phyloP scores from a whole-genome alignment of 2,797 vertebrate genomes.

The Aulostomus chinensis region DNA sequence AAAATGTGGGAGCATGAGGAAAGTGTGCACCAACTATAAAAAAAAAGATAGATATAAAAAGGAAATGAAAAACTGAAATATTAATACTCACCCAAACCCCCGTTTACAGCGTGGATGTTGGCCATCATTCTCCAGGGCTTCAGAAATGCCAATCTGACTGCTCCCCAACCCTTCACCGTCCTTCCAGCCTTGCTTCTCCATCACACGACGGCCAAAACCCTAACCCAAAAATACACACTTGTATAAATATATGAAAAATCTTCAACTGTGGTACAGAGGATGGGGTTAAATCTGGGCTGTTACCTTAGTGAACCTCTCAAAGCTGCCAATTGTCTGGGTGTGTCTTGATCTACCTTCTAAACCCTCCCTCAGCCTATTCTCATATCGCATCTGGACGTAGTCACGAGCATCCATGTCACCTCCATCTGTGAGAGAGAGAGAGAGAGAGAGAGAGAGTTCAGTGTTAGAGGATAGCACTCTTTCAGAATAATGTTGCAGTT shows the following conservation, averaged over 20 bases:
- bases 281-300: neutral
- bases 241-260: neutral
- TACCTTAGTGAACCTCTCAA: conserved; percentile 95
- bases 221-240: conserved; percentile 43
- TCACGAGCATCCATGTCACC: conserved; percentile 95
- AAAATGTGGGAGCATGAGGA: conserved; percentile 1
- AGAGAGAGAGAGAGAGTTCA: neutral
- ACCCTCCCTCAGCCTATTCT: conserved; percentile 85
- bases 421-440: conserved; percentile 79
- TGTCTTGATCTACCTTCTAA: conserved; percentile 73
- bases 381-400: conserved; percentile 87
- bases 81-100: conserved; percentile 89
- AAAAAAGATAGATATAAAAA: neutral
- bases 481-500: neutral
- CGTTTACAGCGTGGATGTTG: conserved; percentile 93
- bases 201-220: conserved; percentile 92
- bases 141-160: conserved; percentile 84
- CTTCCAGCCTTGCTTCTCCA: conserved; percentile 95
- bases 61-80: too few species aligned
- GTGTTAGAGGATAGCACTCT: conserved; percentile 14
- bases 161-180: conserved; percentile 91
- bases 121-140: conserved; percentile 90
- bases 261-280: neutral
- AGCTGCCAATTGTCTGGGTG: conserved; percentile 83
- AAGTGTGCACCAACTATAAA: neutral